Percentiles rank a stretch among this genome's conserved stretches.
Conservation (phyloP, 1,140 invertebrate species). For the Pseudomyrmex gracilis region DNA sequence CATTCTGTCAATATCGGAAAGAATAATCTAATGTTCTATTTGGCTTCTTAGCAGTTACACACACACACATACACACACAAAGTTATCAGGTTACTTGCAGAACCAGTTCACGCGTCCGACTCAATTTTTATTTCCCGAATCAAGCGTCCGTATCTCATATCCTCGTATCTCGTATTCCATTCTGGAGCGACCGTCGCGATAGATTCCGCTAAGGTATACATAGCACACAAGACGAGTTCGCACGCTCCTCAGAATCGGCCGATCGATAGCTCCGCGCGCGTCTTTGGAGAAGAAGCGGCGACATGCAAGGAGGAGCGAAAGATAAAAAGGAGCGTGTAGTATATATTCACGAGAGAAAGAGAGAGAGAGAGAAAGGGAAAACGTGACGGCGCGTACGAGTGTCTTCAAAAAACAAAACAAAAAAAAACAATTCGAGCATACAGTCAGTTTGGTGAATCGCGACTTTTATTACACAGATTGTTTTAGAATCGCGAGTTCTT, state of each 20-base stretch:
- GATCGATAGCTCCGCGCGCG: conserved; percentile 46
- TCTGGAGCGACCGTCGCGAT: conserved; percentile 45
- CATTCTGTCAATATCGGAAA: background rate
- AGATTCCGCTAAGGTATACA: conserved; percentile 43
- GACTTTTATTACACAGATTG: background rate
- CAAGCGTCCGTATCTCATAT: conserved; percentile 55
- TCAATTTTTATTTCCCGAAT: conserved; percentile 57
- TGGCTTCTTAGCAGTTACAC: background rate
- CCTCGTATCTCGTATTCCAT: conserved; percentile 57
- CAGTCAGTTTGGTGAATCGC: background rate
- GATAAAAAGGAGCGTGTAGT: conserved; percentile 39
- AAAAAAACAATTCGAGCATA: background rate
- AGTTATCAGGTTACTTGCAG: conserved; percentile 36
- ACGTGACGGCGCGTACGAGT: conserved; percentile 6
- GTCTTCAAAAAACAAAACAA: background rate
- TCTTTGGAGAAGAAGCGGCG: conserved; percentile 42
- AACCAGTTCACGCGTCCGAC: conserved; percentile 56
- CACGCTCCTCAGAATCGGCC: conserved; percentile 48
- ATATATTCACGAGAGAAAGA: background rate
- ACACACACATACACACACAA: background rate
- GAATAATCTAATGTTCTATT: conserved; percentile 22
- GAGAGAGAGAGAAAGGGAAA: background rate
- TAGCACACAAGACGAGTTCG: conserved; percentile 22
- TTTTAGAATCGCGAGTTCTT: background rate
- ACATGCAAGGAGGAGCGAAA: conserved; percentile 26